Conservation (phyloP, 2,113 vertebrate species). For the Rostratula benghalensis region DNA sequence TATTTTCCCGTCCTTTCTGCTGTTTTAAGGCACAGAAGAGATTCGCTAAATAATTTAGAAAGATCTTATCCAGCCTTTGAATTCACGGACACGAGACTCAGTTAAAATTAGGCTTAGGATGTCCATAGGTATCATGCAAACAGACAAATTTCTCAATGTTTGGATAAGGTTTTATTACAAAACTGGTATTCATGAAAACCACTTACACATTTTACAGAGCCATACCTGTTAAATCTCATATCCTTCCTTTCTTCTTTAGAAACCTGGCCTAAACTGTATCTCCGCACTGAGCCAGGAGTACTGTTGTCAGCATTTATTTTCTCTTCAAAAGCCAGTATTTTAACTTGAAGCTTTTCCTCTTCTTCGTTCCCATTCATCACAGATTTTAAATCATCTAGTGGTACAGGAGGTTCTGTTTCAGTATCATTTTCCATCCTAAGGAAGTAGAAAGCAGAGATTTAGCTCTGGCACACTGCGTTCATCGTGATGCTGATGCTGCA, state of each 20-base stretch:
- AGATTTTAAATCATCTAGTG: conserved; percentile 55
- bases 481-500: not conserved
- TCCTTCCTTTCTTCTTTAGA: conserved; percentile 83
- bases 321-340: conserved; percentile 84
- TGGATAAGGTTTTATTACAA: not conserved
- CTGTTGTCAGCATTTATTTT: conserved; percentile 73
- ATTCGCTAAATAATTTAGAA: not conserved
- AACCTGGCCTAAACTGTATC: conserved; percentile 83
- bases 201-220: not conserved
- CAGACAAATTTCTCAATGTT: not conserved
- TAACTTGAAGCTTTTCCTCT: conserved; percentile 80
- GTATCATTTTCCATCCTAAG: conserved; percentile 57
- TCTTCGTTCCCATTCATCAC: conserved; percentile 41
- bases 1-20: not conserved
- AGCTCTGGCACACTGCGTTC: not conserved
- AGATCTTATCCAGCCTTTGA: not conserved
- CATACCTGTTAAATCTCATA: conserved; percentile 88
- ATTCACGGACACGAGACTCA: not conserved
- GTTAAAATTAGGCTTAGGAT: not conserved
- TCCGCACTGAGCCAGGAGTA: conserved; percentile 73
- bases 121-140: not conserved
- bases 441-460: conserved; percentile 11
- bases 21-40: not conserved
- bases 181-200: not conserved
- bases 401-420: conserved; percentile 43